phyloP scores from a whole-genome alignment of 1,140 invertebrate genomes.

The Halesus radiatus region DNA sequence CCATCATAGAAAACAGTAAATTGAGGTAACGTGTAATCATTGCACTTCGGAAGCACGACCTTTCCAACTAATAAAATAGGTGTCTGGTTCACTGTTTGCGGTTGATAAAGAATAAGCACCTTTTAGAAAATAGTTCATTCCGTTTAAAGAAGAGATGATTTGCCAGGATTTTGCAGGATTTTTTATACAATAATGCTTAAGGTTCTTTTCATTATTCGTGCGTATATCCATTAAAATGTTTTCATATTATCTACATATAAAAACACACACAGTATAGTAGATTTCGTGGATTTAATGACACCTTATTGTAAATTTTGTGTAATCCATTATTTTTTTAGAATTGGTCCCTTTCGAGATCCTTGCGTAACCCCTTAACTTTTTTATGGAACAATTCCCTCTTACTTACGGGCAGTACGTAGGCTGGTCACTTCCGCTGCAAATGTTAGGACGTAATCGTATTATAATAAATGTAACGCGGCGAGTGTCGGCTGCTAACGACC shows the following conservation, averaged over 20 bases:
- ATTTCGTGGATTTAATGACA: no score
- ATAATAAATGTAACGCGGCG: constrained; percentile 51
- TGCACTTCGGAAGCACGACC: constrained; percentile 17
- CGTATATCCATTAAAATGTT: no score
- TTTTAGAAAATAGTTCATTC: no score
- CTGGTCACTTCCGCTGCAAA: constrained; percentile 30
- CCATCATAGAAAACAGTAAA: constrained; percentile 16
- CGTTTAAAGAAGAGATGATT: no score
- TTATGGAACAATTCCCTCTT: not conserved
- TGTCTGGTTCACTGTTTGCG: constrained; percentile 1
- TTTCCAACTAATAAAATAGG: not conserved
- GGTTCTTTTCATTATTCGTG: no score
- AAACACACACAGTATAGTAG: no score
- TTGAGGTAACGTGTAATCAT: constrained; percentile 42
- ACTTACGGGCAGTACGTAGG: not conserved
- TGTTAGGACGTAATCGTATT: constrained; percentile 52
- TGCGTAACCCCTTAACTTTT: not conserved
- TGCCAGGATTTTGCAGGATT: no score
- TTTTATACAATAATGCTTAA: no score
- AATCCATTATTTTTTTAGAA: not conserved
- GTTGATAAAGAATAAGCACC: no score
- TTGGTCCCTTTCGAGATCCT: not conserved
- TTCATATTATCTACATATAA: no score
- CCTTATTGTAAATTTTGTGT: no score
- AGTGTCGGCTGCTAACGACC: constrained; percentile 49